Conservation (phyloP, 2,888 invertebrate genomes). For the Drosophila neonasuta region DNA sequence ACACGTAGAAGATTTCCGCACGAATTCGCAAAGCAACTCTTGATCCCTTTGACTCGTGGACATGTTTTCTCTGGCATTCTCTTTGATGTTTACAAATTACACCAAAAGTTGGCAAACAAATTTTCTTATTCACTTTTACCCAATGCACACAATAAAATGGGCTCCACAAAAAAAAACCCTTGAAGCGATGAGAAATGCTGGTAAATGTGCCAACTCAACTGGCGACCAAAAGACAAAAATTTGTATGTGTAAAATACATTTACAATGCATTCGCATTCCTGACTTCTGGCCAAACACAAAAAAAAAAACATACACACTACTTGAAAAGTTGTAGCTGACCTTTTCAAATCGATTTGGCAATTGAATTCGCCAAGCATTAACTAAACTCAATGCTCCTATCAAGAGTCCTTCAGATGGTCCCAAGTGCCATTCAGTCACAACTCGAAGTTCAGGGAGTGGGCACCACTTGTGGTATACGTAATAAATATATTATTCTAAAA, state of each 20-base stretch:
- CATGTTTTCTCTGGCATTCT: conserved; percentile 75
- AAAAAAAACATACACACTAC: conserved; percentile 4
- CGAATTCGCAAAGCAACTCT: conserved; percentile 78
- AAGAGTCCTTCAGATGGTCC: neutral
- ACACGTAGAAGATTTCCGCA: conserved; percentile 78
- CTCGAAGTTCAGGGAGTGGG: neutral
- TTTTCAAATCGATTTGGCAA: conserved; percentile 53
- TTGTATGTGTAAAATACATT: conserved; percentile 62
- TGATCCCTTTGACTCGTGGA: conserved; percentile 77
- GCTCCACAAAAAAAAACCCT: conserved; percentile 23
- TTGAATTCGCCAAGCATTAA: conserved; percentile 34
- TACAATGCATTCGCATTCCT: conserved; percentile 70
- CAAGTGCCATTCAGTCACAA: neutral
- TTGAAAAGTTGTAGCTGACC: conserved; percentile 33
- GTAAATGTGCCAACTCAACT: conserved; percentile 69
- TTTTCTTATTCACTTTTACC: conserved; percentile 77
- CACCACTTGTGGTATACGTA: conserved; percentile 6
- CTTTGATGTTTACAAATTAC: conserved; percentile 78
- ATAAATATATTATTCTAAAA: neutral
- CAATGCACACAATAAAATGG: conserved; percentile 67
- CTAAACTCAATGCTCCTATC: neutral
- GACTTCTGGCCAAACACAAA: conserved; percentile 49
- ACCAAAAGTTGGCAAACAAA: conserved; percentile 77
- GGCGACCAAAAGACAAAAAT: conserved; percentile 62
- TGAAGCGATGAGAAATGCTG: conserved; percentile 33